These are phyloP conservation scores for Cydia pomonella DNA, from an alignment of 1,140 invertebrate genomes.

Conservation along the genomic window DNA sequence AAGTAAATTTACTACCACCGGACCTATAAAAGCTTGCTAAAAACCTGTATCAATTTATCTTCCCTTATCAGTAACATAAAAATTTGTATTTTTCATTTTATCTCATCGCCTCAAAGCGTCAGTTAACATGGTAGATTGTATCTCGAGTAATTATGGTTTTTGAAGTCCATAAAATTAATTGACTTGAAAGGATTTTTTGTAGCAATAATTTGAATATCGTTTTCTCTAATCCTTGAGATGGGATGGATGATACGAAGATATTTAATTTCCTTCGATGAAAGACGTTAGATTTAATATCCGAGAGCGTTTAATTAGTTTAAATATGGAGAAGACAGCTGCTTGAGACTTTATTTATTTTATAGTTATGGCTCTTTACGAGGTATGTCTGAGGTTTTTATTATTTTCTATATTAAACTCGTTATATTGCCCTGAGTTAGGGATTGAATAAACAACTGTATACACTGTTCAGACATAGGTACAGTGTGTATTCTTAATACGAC, in stretches of 20 bases:
- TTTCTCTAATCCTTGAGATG: conserved; percentile 44
- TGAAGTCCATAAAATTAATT: conserved; percentile 60
- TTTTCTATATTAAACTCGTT: conserved; percentile 5
- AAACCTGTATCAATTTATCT: not conserved
- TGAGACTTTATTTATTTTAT: conserved; percentile 5
- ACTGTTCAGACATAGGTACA: not conserved
- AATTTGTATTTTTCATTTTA: not conserved
- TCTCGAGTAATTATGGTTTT: conserved; percentile 56
- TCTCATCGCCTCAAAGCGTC: conserved; percentile 23
- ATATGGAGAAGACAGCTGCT: conserved; percentile 2
- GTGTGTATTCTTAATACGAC: no score
- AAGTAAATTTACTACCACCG: not conserved
- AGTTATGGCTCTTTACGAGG: conserved; percentile 9
- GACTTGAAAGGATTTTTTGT: conserved; percentile 50
- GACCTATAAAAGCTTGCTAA: not conserved
- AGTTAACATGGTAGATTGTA: conserved; percentile 41
- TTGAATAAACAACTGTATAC: not conserved
- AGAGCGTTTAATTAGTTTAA: conserved; percentile 9
- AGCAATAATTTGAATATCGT: conserved; percentile 38
- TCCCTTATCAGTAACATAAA: conserved; percentile 5
- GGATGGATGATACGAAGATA: conserved; percentile 42
- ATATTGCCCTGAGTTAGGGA: not conserved
- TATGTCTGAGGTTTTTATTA: not conserved
- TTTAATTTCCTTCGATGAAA: conserved; percentile 27
- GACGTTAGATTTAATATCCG: conserved; percentile 22